Conservation (phyloP, 2,797 vertebrate species). For the Sparus aurata region DNA sequence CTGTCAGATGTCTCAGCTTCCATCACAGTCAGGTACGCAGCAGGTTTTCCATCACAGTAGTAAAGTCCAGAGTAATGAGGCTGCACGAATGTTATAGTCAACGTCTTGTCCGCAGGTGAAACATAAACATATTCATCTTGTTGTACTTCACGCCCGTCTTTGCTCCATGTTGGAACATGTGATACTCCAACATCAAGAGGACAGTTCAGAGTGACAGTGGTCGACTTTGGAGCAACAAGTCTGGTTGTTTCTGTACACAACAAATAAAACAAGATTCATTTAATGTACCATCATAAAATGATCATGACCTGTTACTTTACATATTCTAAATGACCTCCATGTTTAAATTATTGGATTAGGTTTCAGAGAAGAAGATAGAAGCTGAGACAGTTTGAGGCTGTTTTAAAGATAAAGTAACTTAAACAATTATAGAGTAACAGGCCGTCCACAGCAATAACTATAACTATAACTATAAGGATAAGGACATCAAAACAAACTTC, state of each 20-base stretch:
- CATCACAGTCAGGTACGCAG: background rate
- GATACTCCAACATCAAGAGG: background rate
- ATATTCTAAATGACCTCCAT: too few relatives aligned
- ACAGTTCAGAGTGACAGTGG: background rate
- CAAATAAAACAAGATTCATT: background rate
- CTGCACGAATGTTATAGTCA: accelerated
- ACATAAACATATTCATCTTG: accelerated
- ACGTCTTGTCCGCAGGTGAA: background rate
- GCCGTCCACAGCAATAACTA: too few relatives aligned
- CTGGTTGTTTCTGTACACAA: conserved; percentile 22
- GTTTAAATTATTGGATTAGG: too few relatives aligned
- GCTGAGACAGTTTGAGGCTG: too few relatives aligned
- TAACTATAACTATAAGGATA: too few relatives aligned
- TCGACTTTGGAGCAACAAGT: background rate
- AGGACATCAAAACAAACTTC: too few relatives aligned
- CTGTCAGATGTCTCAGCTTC: background rate
- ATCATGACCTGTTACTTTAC: too few relatives aligned
- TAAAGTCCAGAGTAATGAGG: background rate
- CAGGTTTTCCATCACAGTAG: conserved; percentile 13
- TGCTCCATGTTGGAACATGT: background rate
- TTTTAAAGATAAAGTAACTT: too few relatives aligned
- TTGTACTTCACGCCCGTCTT: background rate
- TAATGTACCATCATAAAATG: background rate
- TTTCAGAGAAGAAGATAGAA: too few relatives aligned
- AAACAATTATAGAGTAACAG: too few relatives aligned